Base-by-base conservation (phyloP, 1,140 invertebrate genomes). In the Sesamia nonagrioides region DNA sequence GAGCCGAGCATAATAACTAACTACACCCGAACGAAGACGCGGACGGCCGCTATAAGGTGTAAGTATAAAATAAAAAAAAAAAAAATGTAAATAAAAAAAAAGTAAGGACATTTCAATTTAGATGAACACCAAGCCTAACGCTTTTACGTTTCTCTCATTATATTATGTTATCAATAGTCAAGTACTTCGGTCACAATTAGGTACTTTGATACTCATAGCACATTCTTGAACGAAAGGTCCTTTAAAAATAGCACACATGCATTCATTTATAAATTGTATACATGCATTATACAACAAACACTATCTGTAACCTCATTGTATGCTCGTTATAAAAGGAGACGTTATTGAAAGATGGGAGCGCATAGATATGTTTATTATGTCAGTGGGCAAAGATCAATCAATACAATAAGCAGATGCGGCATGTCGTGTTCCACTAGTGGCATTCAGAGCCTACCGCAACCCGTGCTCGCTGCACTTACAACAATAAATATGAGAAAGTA, bases 401-500 rank as follows among this genome's bases (percentile, higher is more conserved):
- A 72, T 68, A 72, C 42, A 68, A 52, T 78, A 78, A 80, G 58
- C 84, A 87, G 84, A 86, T 87, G 86, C 81, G 76, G 17, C 83
- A 86, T 60, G 82, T 73, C 72, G 42, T 27, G 27, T n/a, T 13
- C 11, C 50, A 18, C 48, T 61, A 61, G 74, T 71, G 42, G 42
- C 42, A 81, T 69, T 61, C 18, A 9, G 66, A 77, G 72, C 81
- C 79, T 81, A 77, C 77, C 78, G 77, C 77, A 79, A 79, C 66
- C 18, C 45, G 60, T 18, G 56, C 77, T 17, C 56, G 56, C 35
- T 33, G 45, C 79, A 71, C 69, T 68, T 84, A 84, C 69, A 88
- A 88, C 84, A 86, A 88, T 86, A 88, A 88, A 88, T 84, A 84
- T 9, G 63, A 33, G 63, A 45, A 68, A 63, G 37, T 1, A 40